Conservation (phyloP, 30 jellyfish, hydroid and myxozoan species). For the Hydractinia echinata region DNA sequence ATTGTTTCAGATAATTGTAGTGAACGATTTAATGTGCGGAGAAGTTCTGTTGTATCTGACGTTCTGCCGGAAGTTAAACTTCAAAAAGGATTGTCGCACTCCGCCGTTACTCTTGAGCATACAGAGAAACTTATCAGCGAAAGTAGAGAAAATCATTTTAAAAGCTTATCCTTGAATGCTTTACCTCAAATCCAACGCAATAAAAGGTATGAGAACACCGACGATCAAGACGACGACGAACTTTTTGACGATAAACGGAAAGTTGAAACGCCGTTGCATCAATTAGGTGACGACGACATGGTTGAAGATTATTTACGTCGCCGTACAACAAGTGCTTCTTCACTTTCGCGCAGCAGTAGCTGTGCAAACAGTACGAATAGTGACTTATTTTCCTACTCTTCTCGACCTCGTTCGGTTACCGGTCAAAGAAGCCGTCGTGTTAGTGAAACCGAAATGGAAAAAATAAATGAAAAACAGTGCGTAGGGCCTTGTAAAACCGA, state of each 20-base stretch:
- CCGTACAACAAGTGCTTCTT: constrained; percentile 45
- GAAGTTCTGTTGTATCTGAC: not conserved
- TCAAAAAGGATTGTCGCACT: not conserved
- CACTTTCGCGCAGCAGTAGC: constrained; percentile 54
- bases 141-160: not conserved
- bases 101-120: not conserved
- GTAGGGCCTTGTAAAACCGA: not conserved
- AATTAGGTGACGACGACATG: constrained; percentile 18
- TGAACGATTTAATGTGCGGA: not conserved
- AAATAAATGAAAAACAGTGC: not conserved
- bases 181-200: constrained; percentile 23
- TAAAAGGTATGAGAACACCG: not conserved
- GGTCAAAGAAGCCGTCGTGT: constrained; percentile 16
- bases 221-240: not conserved
- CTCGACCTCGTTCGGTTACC: constrained; percentile 64
- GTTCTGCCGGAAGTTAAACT: constrained; percentile 19
- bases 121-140: not conserved
- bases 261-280: not conserved
- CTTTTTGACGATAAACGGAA: not conserved
- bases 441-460: not conserved
- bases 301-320: constrained; percentile 54
- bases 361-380: constrained; percentile 65
- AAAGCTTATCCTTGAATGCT: constrained; percentile 16
- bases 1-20: not conserved
- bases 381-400: constrained; percentile 65